Base-by-base conservation (phyloP, 2,113 vertebrate species). In the Chaetodon auriga region DNA sequence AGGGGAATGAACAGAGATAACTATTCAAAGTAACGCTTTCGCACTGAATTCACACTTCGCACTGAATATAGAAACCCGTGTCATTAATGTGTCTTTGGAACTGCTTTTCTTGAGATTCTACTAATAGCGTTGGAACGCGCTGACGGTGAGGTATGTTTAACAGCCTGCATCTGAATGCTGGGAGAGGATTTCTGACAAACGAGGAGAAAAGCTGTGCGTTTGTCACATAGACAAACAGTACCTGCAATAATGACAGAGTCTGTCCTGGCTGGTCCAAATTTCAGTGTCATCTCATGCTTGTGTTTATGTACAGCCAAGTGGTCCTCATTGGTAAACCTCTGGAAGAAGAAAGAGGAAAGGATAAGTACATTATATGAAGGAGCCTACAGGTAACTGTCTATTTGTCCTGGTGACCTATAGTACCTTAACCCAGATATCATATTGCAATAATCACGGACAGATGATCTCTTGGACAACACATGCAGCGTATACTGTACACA, bases 301-400 rank as follows among this genome's bases (percentile, higher is more conserved):
- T 99, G 98, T 95, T 97, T 99, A 93, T 99, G 98, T 75, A 99
- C 98, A 19, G 98, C 97, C 96, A 99, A 96, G 95, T 99, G 98
- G 95, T 99, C 98, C 95, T 98, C 98, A 75, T 99, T 99, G 84
- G 98, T 99, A 93, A 99, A 99, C 94, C 98, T 96, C 98, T 99
- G 96, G 62, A 92, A 61, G 41, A 62, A 80, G 43, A 15, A 84
- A 82, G 4, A 60, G 46, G 75, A 54, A 30, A 36, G 78, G 51
- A 68, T 16, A 58, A 74, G 53, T n/a, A 71, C 15, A 74, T 55
- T 55, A 68, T 35, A 85, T 6, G 43, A 82, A 86, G 74, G 7
- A 30, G 72, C 58, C 53, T 49, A 1, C 1, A 5, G 48, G 25
- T 63, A 53, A 55, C 2, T 12, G 13, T 60, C 80, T 68, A 53